Evolutionary conservation across 2,888 invertebrate species (phyloP).

Genomic region (Acanthosoma haemorrhoidale): DNA sequence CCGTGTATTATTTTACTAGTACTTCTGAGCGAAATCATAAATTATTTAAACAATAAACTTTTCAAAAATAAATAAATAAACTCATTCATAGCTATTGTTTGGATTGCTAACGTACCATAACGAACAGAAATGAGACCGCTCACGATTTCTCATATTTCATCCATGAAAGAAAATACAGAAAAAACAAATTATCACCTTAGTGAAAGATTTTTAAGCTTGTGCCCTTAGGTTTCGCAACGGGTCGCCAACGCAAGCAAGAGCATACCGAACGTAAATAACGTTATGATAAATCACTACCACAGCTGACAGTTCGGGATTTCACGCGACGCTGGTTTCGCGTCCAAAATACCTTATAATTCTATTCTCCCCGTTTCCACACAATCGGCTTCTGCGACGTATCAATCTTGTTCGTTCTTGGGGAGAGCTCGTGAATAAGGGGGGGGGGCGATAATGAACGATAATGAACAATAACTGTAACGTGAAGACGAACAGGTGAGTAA

Average conservation of each 20-base stretch:
- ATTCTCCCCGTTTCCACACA: too few species aligned
- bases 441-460: neutral
- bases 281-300: neutral
- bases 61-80: too few species aligned
- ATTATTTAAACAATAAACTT: too few species aligned
- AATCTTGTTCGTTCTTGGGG: neutral
- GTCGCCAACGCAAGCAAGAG: neutral
- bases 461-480: neutral
- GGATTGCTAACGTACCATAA: too few species aligned
- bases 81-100: too few species aligned
- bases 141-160: too few species aligned
- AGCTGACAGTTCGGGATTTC: neutral
- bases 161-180: neutral
- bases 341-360: neutral
- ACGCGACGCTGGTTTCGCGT: neutral
- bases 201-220: neutral
- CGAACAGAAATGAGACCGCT: too few species aligned
- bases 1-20: too few species aligned
- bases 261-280: neutral
- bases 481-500: too few species aligned
- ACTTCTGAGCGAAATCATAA: too few species aligned
- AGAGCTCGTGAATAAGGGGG: neutral
- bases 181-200: neutral
- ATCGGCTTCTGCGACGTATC: neutral
- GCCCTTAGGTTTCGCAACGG: neutral